Evolutionary conservation across 2,113 vertebrate species (phyloP), one percentile per base, ranked within the genome.

Genomic region (Macheiramphus alcinus): DNA sequence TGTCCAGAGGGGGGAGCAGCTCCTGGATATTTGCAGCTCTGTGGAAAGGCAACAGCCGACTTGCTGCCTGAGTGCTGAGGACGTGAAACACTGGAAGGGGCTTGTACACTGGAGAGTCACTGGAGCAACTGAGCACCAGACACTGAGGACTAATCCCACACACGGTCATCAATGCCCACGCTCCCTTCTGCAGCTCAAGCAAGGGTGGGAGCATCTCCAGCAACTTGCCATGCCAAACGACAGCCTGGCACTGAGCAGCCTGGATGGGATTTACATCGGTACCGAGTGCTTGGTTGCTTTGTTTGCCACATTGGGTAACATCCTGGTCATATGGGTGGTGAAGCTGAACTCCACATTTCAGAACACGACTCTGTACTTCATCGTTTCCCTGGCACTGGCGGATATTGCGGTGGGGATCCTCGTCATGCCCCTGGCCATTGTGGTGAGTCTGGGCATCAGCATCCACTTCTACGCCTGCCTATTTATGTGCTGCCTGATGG

Each of bases 381-480:
- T 99, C 3, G 92, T 96, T 4, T 99, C 99, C 13, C 97, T 99
- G 94, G 99, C 99, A 1, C 97, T 98, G 96, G 99, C 99, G 1
- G 99, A 99, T 76, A 94, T 98, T 0, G 82, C 99, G 1, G 98
- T 99, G 4, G 99, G 99, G 23, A 23, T 97, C 7, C 84, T 99
- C 38, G 98, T 98, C 18, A 95, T 98, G 26, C 99, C 99, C 3
- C 23, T 99, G 94, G 98, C 99, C 13, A 27, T 99, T 12, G 27
- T 98, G 66, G 89, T 99, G 92, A 98, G 98, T 19, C 94, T 98
- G 73, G 63, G 65, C 7, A 20, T 99, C 62, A 0, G 4, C 0
- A 27, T 97, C 40, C 96, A 96, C 23, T 98, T 98, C 96, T 47
- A 98, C 11, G 2, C 25, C 61, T 99, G 99, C 93, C 98, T 99